Evolutionary conservation across 1,140 invertebrate genomes (phyloP), one percentile per base, ranked within the genome.

Genomic region (Laodelphax striatellus): DNA sequence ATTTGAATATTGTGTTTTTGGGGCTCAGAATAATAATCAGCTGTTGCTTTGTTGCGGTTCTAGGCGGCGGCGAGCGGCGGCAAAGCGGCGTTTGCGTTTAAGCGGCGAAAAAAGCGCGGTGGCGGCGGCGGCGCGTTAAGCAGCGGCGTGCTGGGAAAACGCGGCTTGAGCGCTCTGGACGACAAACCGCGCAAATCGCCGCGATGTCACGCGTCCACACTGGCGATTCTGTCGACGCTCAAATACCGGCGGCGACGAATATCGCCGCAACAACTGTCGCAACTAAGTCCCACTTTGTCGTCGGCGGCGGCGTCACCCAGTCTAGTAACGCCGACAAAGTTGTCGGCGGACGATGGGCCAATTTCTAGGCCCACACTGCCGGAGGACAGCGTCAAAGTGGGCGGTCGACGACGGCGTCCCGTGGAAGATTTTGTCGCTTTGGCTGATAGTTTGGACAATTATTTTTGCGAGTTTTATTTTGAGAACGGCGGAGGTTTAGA

Each of bases 101-200:
- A 22, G 52, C 28, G 68, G 58, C 54, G n/a, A 16, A 70, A 64
- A 13, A 66, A 67, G 22, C 67, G 63, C 28, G 69, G 57, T 52
- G 43, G 62, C 5, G 66, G 66, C 41, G 68, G 64, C 34, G 69
- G 63, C 43, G 65, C 66, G 58, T 54, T 38, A 28, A 68, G 66
- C 58, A 67, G 66, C 14, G 66, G 66, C 14, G 66, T 11, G 34
- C 34, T 38, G 34, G 34, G 67, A 73, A 0, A 60, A 38, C 31
- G 55, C 19, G 19, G 55, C 19, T 10, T 59, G 5, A 69, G 65
- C 21, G 64, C 65, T 21, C 59, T 71, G 2, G 76, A 82, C 55
- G 74, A 79, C 62, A 84, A 83, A 61, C 85, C 88, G 0, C 73
- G 88, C n/a, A 90, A 91, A 67, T 90, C 87, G 3, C 89, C 89